phyloP scores from a whole-genome alignment of 2,797 vertebrate species.

The Hoplostethus atlanticus region DNA sequence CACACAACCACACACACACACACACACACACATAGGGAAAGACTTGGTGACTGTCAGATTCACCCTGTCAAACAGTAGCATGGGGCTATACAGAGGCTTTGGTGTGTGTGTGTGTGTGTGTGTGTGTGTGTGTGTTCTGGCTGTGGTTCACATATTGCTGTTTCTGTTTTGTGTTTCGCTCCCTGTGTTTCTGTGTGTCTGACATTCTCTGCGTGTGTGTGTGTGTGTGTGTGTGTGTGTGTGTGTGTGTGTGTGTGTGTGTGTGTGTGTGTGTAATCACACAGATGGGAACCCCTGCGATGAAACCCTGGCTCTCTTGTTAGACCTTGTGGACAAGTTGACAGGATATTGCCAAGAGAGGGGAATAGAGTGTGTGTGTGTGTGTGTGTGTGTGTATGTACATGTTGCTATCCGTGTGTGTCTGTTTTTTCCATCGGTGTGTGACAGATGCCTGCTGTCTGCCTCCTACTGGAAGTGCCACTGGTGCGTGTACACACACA shows the following conservation, averaged over 20 bases:
- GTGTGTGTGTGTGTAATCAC: too few species aligned
- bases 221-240: slow-evolving; percentile 10
- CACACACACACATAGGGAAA: neutral
- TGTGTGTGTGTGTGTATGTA: neutral
- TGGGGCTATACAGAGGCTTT: slow-evolving; percentile 6
- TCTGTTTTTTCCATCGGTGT: neutral
- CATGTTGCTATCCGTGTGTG: neutral
- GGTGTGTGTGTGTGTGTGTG: slow-evolving; percentile 9
- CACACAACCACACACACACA: slow-evolving; percentile 5
- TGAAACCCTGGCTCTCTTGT: neutral
- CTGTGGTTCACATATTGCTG: neutral
- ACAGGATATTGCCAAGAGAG: neutral
- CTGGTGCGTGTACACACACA: neutral
- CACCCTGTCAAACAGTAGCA: slow-evolving; percentile 33
- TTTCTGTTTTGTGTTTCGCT: slow-evolving; percentile 7
- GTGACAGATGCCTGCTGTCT: slow-evolving; percentile 47
- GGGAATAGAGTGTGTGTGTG: neutral
- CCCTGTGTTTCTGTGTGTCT: neutral
- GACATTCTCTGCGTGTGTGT: slow-evolving; percentile 7
- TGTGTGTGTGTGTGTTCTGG: neutral
- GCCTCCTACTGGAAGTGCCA: slow-evolving; percentile 23
- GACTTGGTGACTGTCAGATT: slow-evolving; percentile 29
- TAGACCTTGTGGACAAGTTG: neutral
- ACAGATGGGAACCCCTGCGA: too few species aligned
- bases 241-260: neutral